Evolutionary conservation across 2,888 invertebrate species (phyloP).

Genomic region (Spodoptera littoralis): DNA sequence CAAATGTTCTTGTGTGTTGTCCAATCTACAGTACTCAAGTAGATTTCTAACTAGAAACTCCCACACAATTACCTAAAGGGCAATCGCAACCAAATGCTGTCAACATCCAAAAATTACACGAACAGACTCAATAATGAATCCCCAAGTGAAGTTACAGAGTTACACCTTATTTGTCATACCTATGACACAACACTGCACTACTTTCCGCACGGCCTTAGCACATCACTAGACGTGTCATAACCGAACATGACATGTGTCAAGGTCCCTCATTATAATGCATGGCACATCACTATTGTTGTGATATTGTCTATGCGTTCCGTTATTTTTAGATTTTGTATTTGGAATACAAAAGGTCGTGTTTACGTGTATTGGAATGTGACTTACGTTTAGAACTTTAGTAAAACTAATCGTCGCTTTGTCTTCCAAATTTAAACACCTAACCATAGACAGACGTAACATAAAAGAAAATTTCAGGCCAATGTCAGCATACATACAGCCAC

Average conservation of each 20-base stretch:
- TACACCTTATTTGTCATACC: not conserved
- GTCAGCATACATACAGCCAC: conserved; percentile 29
- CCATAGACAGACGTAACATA: conserved; percentile 23
- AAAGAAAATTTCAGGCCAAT: conserved; percentile 45
- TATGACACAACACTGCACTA: conserved; percentile 10
- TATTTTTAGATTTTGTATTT: conserved; percentile 23
- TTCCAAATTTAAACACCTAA: conserved; percentile 24
- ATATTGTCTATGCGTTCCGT: conserved; percentile 32
- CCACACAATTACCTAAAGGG: too few relatives aligned
- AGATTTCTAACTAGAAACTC: too few relatives aligned
- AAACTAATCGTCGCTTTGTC: conserved; percentile 11
- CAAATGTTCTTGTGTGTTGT: too few relatives aligned
- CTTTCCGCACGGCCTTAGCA: conserved; percentile 13
- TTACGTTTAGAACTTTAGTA: not conserved
- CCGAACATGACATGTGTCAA: conserved; percentile 44
- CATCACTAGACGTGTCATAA: conserved; percentile 41
- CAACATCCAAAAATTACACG: too few relatives aligned
- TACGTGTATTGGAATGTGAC: too few relatives aligned
- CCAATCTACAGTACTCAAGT: too few relatives aligned
- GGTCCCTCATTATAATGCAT: conserved; percentile 46
- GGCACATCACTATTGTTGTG: conserved; percentile 43
- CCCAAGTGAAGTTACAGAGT: not conserved
- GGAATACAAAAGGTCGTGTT: conserved; percentile 18
- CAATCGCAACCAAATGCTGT: too few relatives aligned
- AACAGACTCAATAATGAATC: too few relatives aligned